Evolutionary conservation across 2,797 vertebrate species (phyloP).

Genomic region (Gymnodraco acuticeps): DNA sequence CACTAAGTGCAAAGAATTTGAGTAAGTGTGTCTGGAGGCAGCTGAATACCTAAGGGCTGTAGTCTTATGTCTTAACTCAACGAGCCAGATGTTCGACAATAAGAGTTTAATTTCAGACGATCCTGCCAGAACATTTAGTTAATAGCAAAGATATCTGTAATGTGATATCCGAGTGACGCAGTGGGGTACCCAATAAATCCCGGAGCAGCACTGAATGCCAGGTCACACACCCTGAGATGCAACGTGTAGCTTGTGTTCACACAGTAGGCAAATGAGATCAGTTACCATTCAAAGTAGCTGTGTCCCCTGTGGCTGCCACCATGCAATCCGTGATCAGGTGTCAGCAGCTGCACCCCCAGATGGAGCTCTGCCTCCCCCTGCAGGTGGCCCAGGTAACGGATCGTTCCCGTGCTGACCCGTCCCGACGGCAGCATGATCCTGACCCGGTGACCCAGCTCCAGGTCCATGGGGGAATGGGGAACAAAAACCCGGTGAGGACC

Average conservation of each 20-base stretch:
- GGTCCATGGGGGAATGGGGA: slow-evolving; percentile 84
- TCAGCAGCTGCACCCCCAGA: slow-evolving; percentile 84
- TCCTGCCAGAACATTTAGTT: neutral
- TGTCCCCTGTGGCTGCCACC: slow-evolving; percentile 74
- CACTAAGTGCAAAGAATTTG: neutral
- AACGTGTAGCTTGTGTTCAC: neutral
- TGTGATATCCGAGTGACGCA: slow-evolving; percentile 7
- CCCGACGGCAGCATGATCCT: slow-evolving; percentile 84
- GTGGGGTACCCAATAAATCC: neutral
- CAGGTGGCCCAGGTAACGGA: slow-evolving; percentile 82
- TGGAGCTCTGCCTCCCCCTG: slow-evolving; percentile 80
- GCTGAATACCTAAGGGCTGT: neutral
- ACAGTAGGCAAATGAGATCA: slow-evolving; percentile 11
- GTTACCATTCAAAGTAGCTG: slow-evolving; percentile 85
- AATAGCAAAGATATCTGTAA: neutral
- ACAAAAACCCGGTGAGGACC: slow-evolving; percentile 79
- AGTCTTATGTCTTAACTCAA: neutral
- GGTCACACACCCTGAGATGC: neutral
- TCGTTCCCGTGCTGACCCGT: slow-evolving; percentile 79
- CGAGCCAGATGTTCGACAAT: neutral
- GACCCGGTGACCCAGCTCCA: slow-evolving; percentile 84
- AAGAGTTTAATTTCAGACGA: neutral
- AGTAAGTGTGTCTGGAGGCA: slow-evolving; percentile 13
- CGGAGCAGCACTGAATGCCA: slow-evolving; percentile 5
- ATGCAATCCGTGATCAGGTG: slow-evolving; percentile 69